Conservation (phyloP, 2,888 invertebrate species). For the Zygogramma bicolorata region DNA sequence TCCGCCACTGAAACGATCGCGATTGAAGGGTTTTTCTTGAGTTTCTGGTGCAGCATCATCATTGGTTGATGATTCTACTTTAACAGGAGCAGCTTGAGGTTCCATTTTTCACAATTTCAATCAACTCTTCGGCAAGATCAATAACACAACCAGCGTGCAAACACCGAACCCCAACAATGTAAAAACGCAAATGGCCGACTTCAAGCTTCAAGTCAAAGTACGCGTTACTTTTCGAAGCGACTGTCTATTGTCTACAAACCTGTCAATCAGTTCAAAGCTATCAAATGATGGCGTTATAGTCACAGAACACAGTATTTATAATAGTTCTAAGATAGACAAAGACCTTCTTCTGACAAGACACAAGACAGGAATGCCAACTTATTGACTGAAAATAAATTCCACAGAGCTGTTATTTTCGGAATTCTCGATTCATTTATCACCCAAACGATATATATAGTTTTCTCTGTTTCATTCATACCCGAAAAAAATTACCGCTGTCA, state of each 20-base stretch:
- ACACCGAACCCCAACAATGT: not conserved
- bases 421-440: too few species aligned
- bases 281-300: too few species aligned
- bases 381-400: too few species aligned
- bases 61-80: slow-evolving; percentile 19
- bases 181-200: not conserved
- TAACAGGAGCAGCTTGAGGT: not conserved
- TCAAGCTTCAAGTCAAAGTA: not conserved
- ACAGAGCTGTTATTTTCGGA: too few species aligned
- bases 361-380: too few species aligned
- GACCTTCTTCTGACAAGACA: too few species aligned
- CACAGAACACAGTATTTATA: too few species aligned
- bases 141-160: not conserved
- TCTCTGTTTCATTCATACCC: too few species aligned
- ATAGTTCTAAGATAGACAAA: too few species aligned
- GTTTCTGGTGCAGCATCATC: not conserved
- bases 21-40: slow-evolving; percentile 10
- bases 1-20: not conserved
- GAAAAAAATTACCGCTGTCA: too few species aligned
- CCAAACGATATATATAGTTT: too few species aligned
- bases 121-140: not conserved
- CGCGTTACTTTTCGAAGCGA: not conserved
- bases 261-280: too few species aligned
- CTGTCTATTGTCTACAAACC: not conserved
- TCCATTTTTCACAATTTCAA: not conserved